A percentile compares a stretch with the other conserved stretches of the same genome.
phyloP scores from a whole-genome alignment of 1,140 invertebrate species.

The Chrysoperla carnea region DNA sequence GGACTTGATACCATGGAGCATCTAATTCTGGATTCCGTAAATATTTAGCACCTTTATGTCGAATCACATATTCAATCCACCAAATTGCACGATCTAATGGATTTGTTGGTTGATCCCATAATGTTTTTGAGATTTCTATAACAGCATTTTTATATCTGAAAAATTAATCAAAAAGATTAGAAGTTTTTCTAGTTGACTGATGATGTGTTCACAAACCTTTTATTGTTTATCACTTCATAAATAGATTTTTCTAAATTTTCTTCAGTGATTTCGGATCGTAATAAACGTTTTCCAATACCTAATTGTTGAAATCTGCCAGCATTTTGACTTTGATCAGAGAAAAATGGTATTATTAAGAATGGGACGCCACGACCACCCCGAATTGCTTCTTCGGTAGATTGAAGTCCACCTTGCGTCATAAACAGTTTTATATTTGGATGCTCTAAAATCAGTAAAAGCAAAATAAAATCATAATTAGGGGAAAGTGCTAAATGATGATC shows the following conservation, averaged over 20 bases:
- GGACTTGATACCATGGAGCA: too few species aligned
- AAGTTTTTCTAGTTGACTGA: too few species aligned
- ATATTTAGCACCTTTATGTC: constrained; percentile 16
- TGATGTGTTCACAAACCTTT: too few species aligned
- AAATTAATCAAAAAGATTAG: too few species aligned
- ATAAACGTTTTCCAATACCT: too few species aligned
- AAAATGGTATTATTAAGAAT: too few species aligned
- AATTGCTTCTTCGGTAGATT: constrained; percentile 36
- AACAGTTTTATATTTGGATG: constrained; percentile 34
- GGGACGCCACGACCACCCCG: constrained; percentile 17
- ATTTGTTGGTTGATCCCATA: constrained; percentile 18
- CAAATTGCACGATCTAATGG: constrained; percentile 20
- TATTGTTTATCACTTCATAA: too few species aligned
- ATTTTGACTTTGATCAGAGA: too few species aligned
- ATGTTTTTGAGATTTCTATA: not conserved
- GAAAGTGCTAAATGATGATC: not conserved
- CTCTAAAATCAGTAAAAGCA: constrained; percentile 14
- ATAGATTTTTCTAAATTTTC: too few species aligned
- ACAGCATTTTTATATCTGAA: not conserved
- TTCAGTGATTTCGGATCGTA: too few species aligned
- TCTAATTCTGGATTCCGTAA: too few species aligned
- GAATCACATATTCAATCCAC: constrained; percentile 27
- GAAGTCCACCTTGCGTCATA: constrained; percentile 40
- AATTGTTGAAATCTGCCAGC: too few species aligned
- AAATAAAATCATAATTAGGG: not conserved